Evolutionary conservation across 1,140 invertebrate genomes (phyloP), one percentile per base, ranked within the genome.

Genomic region (Drusus annulatus): DNA sequence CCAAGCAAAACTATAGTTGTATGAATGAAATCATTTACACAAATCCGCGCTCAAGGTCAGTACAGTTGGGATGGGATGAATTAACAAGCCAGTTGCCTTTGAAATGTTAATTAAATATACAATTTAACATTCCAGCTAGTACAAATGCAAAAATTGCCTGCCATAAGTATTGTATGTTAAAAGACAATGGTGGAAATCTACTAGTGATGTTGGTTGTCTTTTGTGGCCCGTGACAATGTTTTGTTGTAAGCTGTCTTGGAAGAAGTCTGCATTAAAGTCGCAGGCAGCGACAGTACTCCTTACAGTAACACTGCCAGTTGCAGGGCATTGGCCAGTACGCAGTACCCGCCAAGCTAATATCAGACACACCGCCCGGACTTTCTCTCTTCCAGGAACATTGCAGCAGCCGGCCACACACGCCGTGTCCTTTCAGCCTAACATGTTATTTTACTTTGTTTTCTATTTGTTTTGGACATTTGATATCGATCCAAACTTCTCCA

Each of bases 41-140:
- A 68, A 80, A 69, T 65, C 79, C 74, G 63, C 28, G 6, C 15
- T n/a, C 36, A 69, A 80, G 79, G 79, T 80, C 79, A 80, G 79
- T 80, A 76, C 13, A 45, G 19, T 68, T 69, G 79, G 76, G 73
- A 71, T 73, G 68, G 76, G 62, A 62, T 73, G 36, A 65, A 62
- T 78, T 79, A 74, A 68, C 50, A 54, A 79, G 76, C 65, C 58
- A 80, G 45, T 45, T 77, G 31, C 21, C 71, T 71, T 80, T 79
- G 76, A 68, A 83, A 62, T 75, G 58, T 76, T 83, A 73, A 83
- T 80, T 79, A 80, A 83, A 83, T 69, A 74, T 76, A 74, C 23
- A 78, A 83, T 83, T 83, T 83, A 83, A 80, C 82, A 81, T 83
- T 83, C 80, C 82, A 83, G 82, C 79, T 74, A 76, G 71, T 76